Base-by-base conservation (phyloP, 1,140 invertebrate species). In the Tetramorium alpestre region DNA sequence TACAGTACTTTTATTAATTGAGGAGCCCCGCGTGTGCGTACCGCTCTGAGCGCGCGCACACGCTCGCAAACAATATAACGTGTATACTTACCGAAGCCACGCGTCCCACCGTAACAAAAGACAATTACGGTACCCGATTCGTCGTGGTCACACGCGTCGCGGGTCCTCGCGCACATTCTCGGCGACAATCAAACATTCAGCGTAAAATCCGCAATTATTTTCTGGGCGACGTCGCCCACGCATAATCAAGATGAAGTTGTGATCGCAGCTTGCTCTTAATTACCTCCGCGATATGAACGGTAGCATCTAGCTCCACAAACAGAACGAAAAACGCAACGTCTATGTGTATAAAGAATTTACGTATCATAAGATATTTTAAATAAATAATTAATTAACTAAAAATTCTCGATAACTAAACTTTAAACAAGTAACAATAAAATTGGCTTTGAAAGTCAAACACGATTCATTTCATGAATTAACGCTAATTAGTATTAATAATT, bases 1-100 rank as follows among this genome's bases (percentile, higher is more conserved):
- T 91, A 76, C 91, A 80, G 90, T 91, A 91, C 88, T 92, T 92
- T 93, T 93, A 92, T 94, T 94, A 93, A 93, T 93, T 93, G 90
- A 93, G 86, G 47, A 49, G 87, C 60, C 58, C 28, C 64, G 60
- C 73, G 28, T 54, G 44, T 60, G 22, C 85, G 62, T 65, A 78
- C 58, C 75, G 87, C 51, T 67, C 65, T 33, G 58, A 44, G 16
- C 73, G 10, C 54, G 82, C 47, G 60, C 72, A 44, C 51, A 54
- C 62, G 80, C 56, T 80, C 81, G 65, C 73, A 56, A 62, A 88
- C 86, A 88, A 62, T 85, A 54, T 44, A 62, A 76, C 11, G n/a
- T 56, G 44, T 56, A 2, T 44, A 47, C 51, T 33, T 47, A 38
- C 33, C 78, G 54, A 22, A 87, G 77, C 73, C 60, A 87, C 89